Evolutionary conservation across 2,888 invertebrate genomes (phyloP).

Genomic region (Ariolimax columbianus): DNA sequence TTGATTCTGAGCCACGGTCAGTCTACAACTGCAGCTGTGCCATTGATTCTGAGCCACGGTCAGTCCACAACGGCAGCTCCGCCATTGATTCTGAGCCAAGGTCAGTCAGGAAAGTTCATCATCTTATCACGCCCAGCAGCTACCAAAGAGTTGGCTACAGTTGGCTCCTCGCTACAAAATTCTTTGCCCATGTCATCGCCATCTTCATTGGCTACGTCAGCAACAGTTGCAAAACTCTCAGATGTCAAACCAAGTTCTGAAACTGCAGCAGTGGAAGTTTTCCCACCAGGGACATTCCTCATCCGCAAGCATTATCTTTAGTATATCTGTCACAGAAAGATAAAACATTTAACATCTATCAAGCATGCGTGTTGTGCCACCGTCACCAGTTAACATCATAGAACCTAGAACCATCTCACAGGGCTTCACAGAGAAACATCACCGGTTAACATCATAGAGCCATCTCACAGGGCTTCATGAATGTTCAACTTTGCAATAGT

Average conservation of each 20-base stretch:
- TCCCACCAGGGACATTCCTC: constrained; percentile 30
- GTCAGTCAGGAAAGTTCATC: constrained; percentile 36
- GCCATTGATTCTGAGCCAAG: too few species aligned
- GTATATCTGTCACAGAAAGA: neutral
- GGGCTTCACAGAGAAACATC: too few species aligned
- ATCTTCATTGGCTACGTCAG: neutral
- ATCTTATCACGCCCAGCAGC: constrained; percentile 30
- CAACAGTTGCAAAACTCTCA: neutral
- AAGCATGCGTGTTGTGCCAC: too few species aligned
- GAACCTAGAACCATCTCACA: too few species aligned
- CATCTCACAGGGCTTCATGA: too few species aligned
- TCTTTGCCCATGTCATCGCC: neutral
- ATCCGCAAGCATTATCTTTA: constrained; percentile 33
- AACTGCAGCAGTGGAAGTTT: neutral
- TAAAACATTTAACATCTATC: neutral
- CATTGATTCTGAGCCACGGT: too few species aligned
- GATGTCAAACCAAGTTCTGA: neutral
- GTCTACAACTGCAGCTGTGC: too few species aligned
- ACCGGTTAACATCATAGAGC: too few species aligned
- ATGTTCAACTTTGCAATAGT: too few species aligned
- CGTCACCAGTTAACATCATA: too few species aligned
- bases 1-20: constrained; percentile 10
- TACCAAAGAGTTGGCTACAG: neutral
- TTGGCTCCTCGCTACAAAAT: neutral
- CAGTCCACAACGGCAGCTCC: too few species aligned